Percentiles rank a stretch among this genome's conserved stretches.
Evolutionary conservation across 2,888 invertebrate genomes (phyloP).

Genomic region (Ceramica pisi): DNA sequence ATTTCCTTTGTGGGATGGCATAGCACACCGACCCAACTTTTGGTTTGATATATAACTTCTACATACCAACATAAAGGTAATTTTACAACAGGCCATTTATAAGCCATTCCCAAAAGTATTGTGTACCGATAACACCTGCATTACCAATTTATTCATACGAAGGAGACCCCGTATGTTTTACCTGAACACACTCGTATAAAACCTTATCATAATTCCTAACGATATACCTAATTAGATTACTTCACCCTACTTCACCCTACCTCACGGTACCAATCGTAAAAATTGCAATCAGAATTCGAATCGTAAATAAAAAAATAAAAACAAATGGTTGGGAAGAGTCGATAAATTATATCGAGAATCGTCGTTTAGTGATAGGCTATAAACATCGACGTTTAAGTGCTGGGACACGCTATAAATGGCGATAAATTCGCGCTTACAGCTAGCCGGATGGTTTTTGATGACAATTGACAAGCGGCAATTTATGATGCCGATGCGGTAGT

Average conservation of each 20-base stretch:
- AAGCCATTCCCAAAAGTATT: conserved; percentile 38
- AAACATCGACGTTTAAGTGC: conserved; percentile 58
- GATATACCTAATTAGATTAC: conserved; percentile 48
- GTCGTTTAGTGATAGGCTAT: conserved; percentile 61
- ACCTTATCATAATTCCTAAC: conserved; percentile 30
- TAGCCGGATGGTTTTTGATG: conserved; percentile 55
- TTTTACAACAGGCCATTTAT: conserved; percentile 28
- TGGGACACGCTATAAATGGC: conserved; percentile 57
- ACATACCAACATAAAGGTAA: neutral
- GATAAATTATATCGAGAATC: conserved; percentile 65
- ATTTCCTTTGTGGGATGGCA: neutral
- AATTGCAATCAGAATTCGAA: conserved; percentile 55
- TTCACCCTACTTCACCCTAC: conserved; percentile 2
- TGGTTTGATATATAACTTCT: conserved; percentile 17
- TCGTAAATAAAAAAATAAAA: conserved; percentile 62
- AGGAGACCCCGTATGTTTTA: conserved; percentile 47
- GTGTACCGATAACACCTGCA: conserved; percentile 44
- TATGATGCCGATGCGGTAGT: conserved; percentile 30
- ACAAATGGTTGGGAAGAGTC: conserved; percentile 55
- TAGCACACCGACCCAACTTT: neutral
- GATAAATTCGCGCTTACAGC: conserved; percentile 56
- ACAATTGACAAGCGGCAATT: conserved; percentile 56
- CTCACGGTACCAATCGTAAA: conserved; percentile 51
- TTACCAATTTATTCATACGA: conserved; percentile 57
- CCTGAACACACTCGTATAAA: conserved; percentile 30